These are phyloP conservation scores for Plestiodon gilberti DNA, from an alignment of 2,113 vertebrate genomes.

Conservation along the genomic window DNA sequence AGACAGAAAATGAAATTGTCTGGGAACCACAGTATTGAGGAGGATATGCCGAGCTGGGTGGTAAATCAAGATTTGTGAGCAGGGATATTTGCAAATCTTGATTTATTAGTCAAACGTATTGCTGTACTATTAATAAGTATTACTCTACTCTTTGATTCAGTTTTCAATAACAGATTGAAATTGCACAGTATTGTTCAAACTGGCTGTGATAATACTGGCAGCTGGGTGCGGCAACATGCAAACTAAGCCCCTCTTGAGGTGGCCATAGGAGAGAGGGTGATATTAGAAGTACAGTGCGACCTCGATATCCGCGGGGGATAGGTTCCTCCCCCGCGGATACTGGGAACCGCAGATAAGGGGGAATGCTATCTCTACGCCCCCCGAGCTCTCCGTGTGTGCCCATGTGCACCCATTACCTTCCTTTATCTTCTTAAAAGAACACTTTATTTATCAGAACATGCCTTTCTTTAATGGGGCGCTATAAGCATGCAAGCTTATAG, in stretches of 20 bases:
- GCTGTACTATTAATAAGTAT: constrained; percentile 36
- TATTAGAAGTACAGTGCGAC: not conserved
- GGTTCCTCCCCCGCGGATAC: too few relatives aligned
- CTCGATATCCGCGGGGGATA: too few relatives aligned
- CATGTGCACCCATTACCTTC: too few relatives aligned
- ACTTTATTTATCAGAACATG: too few relatives aligned
- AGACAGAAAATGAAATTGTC: constrained; percentile 18
- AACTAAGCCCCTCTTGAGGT: not conserved
- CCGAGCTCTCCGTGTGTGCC: too few relatives aligned
- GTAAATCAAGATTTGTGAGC: constrained; percentile 41
- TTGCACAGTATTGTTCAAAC: constrained; percentile 33
- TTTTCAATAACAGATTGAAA: constrained; percentile 39
- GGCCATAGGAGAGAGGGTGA: not conserved
- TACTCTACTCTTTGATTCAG: constrained; percentile 45
- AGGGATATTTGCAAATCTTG: constrained; percentile 31
- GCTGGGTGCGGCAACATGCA: not conserved
- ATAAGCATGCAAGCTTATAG: too few relatives aligned
- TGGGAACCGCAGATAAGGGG: too few relatives aligned
- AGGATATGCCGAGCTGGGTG: constrained; percentile 16
- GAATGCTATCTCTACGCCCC: too few relatives aligned
- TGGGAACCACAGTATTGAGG: not conserved
- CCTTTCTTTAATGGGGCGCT: too few relatives aligned
- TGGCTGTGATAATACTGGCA: constrained; percentile 16
- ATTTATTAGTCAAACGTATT: constrained; percentile 31
- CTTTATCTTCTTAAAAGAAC: too few relatives aligned